A percentile compares a stretch with the other conserved stretches of the same genome.
phyloP scores from a whole-genome alignment of 2,888 invertebrate species.

The Metallyticus violacea region DNA sequence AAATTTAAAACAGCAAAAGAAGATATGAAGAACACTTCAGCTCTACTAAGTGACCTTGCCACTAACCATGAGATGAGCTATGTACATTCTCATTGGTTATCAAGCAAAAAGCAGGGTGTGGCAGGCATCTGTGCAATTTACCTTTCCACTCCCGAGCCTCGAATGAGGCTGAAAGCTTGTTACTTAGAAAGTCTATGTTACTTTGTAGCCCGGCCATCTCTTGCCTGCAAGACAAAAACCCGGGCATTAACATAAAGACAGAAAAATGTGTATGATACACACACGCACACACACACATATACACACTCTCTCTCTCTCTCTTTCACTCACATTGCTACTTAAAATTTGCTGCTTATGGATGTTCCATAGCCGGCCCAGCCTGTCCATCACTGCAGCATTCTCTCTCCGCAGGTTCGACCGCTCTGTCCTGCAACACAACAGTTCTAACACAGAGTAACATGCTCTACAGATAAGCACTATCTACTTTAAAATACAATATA shows the following conservation, averaged over 20 bases:
- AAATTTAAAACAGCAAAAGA: too few species aligned
- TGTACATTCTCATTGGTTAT: background rate
- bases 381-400: constrained; percentile 60
- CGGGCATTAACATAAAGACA: background rate
- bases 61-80: background rate
- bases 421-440: constrained; percentile 54
- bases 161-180: constrained; percentile 42
- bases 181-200: constrained; percentile 67
- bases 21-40: background rate
- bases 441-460: background rate
- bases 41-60: too few species aligned
- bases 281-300: background rate
- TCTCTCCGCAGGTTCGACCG: constrained; percentile 58
- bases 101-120: background rate
- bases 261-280: too few species aligned
- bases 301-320: background rate
- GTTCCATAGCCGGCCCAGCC: constrained; percentile 59
- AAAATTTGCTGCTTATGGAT: constrained; percentile 40
- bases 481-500: too few species aligned
- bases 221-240: constrained; percentile 55
- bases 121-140: constrained; percentile 18
- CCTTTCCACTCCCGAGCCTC: constrained; percentile 40
- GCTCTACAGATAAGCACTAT: too few species aligned
- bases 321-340: background rate
- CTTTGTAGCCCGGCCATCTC: constrained; percentile 78